Evolutionary conservation across 2,113 vertebrate species (phyloP), one percentile per base, ranked within the genome.

Genomic region (Ancistrus triradiatus): DNA sequence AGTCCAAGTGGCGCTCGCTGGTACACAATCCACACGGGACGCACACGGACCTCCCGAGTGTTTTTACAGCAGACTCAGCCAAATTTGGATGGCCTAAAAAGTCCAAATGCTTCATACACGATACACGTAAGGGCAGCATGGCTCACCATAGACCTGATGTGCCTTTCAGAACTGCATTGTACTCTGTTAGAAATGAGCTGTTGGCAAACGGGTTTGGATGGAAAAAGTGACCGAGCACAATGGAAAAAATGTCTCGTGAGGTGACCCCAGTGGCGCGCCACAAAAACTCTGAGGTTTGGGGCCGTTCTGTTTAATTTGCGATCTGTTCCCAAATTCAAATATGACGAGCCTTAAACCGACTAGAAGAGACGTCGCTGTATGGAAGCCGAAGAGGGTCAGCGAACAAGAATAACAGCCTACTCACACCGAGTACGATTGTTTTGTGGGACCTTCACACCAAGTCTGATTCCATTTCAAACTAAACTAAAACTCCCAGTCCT

Each of bases 1-100:
- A 66, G 51, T n/a, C 24, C 38, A 19, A 47, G 28, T n/a, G n/a
- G n/a, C n/a, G 17, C 7, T 49, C 61, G 38, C 56, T 19, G 56
- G 60, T 58, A 64, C 59, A 48, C 44, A 47, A 59, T 63, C 33
- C 59, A 63, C 63, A 28, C 43, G 44, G 53, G 33, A n/a, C 35
- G 1, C 11, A 42, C 55, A 14, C 11, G 2, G 18, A 44, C 28
- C n/a, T 25, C 61, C 37, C 27, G 42, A 10, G 42, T 15, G 33
- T 14, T 25, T 38, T 63, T 31, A 33, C 64, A 58, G 58, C 53
- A 47, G 63, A 44, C 19, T 42, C 43, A 10, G 7, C 27, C 7
- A 4, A n/a, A 31, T 31, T 31, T 31, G 27, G n/a, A 42, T 19
- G 14, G 49, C 22, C 53, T 58, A 40, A 27, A 66, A 66, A 46